Evolutionary conservation across 2,888 invertebrate species (phyloP).

Genomic region (Caenorhabditis sinica): DNA sequence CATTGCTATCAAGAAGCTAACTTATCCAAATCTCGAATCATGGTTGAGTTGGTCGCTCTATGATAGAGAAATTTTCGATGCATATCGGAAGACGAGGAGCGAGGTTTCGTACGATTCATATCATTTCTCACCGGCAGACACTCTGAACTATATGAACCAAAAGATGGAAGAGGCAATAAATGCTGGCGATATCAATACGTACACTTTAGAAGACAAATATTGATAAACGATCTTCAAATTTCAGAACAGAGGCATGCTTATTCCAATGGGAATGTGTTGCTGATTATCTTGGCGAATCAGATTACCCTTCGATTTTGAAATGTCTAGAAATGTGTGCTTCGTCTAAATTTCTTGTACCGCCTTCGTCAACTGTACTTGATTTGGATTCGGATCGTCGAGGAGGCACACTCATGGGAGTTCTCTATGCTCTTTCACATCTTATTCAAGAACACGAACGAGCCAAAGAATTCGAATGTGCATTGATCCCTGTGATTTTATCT

Average conservation of each 20-base stretch:
- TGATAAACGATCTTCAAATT: background rate
- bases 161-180: slow-evolving; percentile 56
- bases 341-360: slow-evolving; percentile 4
- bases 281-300: slow-evolving; percentile 66
- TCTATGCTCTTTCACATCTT: slow-evolving; percentile 71
- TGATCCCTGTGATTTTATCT: slow-evolving; percentile 50
- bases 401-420: slow-evolving; percentile 67
- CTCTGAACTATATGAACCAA: slow-evolving; percentile 65
- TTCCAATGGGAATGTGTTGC: slow-evolving; percentile 71
- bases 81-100: slow-evolving; percentile 68
- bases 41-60: slow-evolving; percentile 59
- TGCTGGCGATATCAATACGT: slow-evolving; percentile 64
- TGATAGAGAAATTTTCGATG: slow-evolving; percentile 68
- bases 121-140: slow-evolving; percentile 61
- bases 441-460: slow-evolving; percentile 69
- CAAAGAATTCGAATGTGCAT: slow-evolving; percentile 48
- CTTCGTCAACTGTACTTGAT: background rate
- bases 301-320: slow-evolving; percentile 60
- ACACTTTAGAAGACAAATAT: background rate
- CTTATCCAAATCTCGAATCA: slow-evolving; percentile 45
- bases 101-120: slow-evolving; percentile 68
- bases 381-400: slow-evolving; percentile 66
- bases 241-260: slow-evolving; percentile 68
- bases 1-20: slow-evolving; percentile 64
- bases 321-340: slow-evolving; percentile 51